These are phyloP conservation scores for Sarcophaga rosellei DNA, from an alignment of 2,888 invertebrate genomes.

Conservation along the genomic window DNA sequence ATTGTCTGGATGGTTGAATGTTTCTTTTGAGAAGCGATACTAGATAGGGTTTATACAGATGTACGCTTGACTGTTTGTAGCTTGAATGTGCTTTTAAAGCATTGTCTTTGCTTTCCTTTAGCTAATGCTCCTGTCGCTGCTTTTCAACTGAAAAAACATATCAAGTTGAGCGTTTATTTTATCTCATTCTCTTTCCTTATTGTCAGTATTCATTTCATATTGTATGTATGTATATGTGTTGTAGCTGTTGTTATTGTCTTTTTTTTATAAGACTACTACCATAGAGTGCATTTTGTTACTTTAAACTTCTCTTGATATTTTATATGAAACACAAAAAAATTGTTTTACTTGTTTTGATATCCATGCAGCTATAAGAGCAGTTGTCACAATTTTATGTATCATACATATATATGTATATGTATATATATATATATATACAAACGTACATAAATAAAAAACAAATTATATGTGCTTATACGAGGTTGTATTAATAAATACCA, in stretches of 20 bases:
- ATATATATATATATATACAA: not conserved
- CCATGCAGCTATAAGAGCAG: constrained; percentile 7
- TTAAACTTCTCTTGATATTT: not conserved
- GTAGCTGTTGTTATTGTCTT: not conserved
- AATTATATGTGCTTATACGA: no score
- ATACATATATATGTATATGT: not conserved
- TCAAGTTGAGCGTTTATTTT: constrained; percentile 30
- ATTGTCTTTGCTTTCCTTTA: constrained; percentile 17
- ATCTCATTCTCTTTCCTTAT: not conserved
- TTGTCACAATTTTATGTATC: not conserved
- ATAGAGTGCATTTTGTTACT: constrained; percentile 36
- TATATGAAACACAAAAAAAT: not conserved
- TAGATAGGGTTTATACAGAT: not conserved
- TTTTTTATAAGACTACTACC: not conserved
- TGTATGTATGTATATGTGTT: not conserved
- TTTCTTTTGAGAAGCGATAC: not conserved
- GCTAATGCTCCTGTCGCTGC: not conserved
- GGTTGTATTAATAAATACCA: no score
- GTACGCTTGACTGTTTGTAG: constrained; percentile 26
- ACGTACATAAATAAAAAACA: not conserved
- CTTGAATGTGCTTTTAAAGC: constrained; percentile 32
- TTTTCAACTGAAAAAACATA: constrained; percentile 20
- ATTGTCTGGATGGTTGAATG: not conserved
- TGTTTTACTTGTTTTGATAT: not conserved
- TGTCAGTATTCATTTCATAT: constrained; percentile 26